These are phyloP conservation scores for Drosophila leontia DNA, from an alignment of 1,140 invertebrate species.

Conservation along the genomic window DNA sequence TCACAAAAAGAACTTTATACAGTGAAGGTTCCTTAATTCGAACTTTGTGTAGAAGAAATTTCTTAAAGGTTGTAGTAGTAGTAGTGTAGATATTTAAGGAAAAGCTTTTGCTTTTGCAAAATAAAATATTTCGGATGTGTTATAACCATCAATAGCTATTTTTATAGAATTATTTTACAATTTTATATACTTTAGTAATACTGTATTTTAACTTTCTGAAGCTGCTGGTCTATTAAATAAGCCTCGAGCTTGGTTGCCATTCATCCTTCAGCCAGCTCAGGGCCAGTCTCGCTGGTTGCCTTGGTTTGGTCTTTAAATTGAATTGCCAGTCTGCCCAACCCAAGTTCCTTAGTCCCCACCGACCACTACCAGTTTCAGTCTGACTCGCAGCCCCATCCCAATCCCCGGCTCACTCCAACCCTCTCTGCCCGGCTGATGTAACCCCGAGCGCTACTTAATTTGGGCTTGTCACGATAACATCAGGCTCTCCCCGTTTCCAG, in stretches of 20 bases:
- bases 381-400: not conserved
- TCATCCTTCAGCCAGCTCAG: conserved; percentile 32
- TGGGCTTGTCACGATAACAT: conserved; percentile 80
- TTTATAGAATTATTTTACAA: not conserved
- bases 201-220: not conserved
- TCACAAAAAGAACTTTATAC: conserved; percentile 31
- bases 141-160: not conserved
- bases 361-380: not conserved
- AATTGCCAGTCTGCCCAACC: conserved; percentile 40
- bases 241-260: conserved; percentile 5
- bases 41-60: not conserved
- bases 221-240: conserved; percentile 20
- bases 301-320: conserved; percentile 60
- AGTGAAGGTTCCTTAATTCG: not conserved
- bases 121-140: not conserved
- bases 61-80: too few species aligned
- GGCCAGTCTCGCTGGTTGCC: conserved; percentile 33
- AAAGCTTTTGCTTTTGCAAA: not conserved
- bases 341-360: not conserved
- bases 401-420: conserved; percentile 2
- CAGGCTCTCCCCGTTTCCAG: conserved; percentile 41
- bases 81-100: too few species aligned
- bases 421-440: conserved; percentile 62
- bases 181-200: not conserved
- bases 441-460: conserved; percentile 70